Base-by-base conservation (phyloP, 2,888 invertebrate species). In the Pimpla rufipes region DNA sequence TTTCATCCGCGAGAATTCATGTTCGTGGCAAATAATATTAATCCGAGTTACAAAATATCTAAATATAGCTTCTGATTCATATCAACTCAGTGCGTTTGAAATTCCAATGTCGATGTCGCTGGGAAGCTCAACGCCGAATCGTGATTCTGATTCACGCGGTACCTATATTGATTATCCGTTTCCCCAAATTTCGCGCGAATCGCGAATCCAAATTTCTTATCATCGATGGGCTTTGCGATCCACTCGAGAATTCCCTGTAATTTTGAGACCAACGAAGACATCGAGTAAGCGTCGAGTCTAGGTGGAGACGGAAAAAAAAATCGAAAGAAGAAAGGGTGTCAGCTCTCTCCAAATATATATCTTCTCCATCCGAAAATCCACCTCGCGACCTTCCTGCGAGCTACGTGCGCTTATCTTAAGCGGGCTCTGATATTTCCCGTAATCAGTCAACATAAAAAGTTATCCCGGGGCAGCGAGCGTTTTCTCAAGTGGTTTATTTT, bases 401-500 rank as follows among this genome's bases (percentile, higher is more conserved):
- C 29, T 70, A 40, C 67, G 40, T 79, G 76, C 29, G 75, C 87
- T 89, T 90, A 91, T 90, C 90, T 89, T 82, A 77, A 86, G 77
- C 85, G 79, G 86, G 84, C 81, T 86, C 79, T 87, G 91, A 91
- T 91, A 91, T 80, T 79, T 79, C 76, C 83, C 79, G 87, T 88
- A 89, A 90, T 90, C 89, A 88, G 88, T 87, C 45, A 87, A 86
- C 77, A 83, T 85, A 90, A 88, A 89, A 90, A 91, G 86, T 89
- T 87, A 89, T 90, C 89, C 52, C 35, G 16, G 47, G 62, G 55
- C 64, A 73, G 83, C 87, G 87, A 89, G 87, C 87, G 85, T 88
- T 88, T 87, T 90, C 89, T 91, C 79, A 91, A 93, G 92, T 92
- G 91, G 89, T 92, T 92, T 92, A 93, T 93, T 92, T 92, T 92